phyloP scores from a whole-genome alignment of 2,888 invertebrate species.

The Tortrix viridana region DNA sequence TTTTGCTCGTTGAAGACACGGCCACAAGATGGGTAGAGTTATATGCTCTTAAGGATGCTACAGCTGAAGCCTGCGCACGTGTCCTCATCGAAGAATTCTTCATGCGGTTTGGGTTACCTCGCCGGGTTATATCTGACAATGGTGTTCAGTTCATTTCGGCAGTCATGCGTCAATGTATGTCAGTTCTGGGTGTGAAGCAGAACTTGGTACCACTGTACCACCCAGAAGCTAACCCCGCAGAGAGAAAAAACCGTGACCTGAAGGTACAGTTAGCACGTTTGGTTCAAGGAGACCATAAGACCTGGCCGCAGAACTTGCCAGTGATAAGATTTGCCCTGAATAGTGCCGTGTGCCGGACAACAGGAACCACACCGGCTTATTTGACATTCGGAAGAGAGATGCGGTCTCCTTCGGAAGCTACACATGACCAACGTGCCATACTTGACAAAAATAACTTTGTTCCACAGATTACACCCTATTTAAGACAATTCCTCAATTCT shows the following conservation, averaged over 20 bases:
- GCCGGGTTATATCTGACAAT: not conserved
- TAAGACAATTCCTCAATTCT: not conserved
- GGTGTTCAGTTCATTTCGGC: not conserved
- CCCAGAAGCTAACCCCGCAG: not conserved
- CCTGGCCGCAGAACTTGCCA: not conserved
- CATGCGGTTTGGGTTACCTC: not conserved
- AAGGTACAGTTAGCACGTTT: not conserved
- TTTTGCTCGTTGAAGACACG: not conserved
- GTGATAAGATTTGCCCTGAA: not conserved
- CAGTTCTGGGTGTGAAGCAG: not conserved
- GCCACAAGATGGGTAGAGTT: not conserved
- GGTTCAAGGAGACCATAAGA: not conserved
- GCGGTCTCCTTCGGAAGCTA: constrained; percentile 3
- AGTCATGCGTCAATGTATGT: not conserved
- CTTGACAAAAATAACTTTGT: not conserved
- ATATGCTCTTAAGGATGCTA: not conserved
- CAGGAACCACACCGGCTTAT: not conserved
- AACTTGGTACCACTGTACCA: not conserved
- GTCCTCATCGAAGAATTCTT: not conserved
- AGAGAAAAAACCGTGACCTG: not conserved
- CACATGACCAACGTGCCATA: constrained; percentile 1
- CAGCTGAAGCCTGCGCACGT: not conserved
- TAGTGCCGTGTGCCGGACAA: not conserved
- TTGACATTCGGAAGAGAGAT: constrained; percentile 5
- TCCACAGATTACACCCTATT: not conserved